These are phyloP conservation scores for Knipowitschia caucasica DNA, from an alignment of 2,797 vertebrate genomes.

Conservation along the genomic window DNA sequence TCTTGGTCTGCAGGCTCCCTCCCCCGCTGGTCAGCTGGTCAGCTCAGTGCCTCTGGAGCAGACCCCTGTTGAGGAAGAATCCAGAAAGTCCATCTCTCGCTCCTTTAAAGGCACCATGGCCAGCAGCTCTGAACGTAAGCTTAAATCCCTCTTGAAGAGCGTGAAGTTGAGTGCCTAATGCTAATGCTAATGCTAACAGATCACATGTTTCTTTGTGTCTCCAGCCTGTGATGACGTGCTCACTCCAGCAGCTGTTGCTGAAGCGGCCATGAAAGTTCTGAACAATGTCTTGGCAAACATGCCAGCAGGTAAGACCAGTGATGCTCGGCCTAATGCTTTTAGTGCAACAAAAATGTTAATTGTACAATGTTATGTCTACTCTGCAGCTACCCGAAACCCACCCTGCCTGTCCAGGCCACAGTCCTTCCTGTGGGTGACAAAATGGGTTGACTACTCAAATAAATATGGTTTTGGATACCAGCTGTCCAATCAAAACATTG, in stretches of 20 bases:
- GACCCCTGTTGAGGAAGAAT: constrained; percentile 87
- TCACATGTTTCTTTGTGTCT: constrained; percentile 6
- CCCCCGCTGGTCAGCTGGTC: constrained; percentile 69
- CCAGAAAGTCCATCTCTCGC: constrained; percentile 81
- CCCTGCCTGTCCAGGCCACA: constrained; percentile 85
- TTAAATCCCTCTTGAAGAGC: background rate
- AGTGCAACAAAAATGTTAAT: background rate
- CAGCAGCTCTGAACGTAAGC: constrained; percentile 90
- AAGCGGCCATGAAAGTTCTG: constrained; percentile 84
- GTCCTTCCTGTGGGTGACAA: constrained; percentile 95
- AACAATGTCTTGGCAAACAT: constrained; percentile 86
- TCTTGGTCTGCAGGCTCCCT: constrained; percentile 61
- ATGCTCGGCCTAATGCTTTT: background rate
- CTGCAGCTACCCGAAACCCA: constrained; percentile 86
- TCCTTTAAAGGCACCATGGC: constrained; percentile 87
- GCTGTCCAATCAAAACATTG: constrained; percentile 90
- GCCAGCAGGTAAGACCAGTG: constrained; percentile 81
- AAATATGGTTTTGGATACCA: constrained; percentile 98
- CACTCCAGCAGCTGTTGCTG: constrained; percentile 82
- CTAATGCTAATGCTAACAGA: background rate
- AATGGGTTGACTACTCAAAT: constrained; percentile 99
- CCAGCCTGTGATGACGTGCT: constrained; percentile 87
- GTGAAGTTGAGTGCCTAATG: background rate
- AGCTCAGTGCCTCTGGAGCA: constrained; percentile 79
- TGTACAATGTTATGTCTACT: background rate